Conservation (phyloP, 2,797 vertebrate genomes). For the Phoeniculus purpureus region DNA sequence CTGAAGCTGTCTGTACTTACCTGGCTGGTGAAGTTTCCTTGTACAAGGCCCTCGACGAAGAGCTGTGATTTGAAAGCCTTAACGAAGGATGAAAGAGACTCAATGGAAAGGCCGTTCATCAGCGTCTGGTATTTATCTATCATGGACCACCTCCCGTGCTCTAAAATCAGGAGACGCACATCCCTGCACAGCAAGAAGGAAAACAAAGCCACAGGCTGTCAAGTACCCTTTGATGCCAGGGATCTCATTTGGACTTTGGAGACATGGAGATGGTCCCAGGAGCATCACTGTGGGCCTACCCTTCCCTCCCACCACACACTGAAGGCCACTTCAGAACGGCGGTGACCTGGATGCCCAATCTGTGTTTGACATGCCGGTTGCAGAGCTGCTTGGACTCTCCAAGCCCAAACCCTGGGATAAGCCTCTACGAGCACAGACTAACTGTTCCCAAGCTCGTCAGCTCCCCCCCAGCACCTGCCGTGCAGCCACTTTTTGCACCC, state of each 20-base stretch:
- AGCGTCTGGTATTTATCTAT: slow-evolving; percentile 89
- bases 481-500: neutral
- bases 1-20: slow-evolving; percentile 74
- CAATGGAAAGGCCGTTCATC: slow-evolving; percentile 83
- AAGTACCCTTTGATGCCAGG: fast-evolving
- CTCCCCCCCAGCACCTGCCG: neutral
- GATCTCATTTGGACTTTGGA: neutral
- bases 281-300: fast-evolving
- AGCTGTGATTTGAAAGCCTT: slow-evolving; percentile 86
- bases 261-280: neutral
- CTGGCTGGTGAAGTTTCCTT: slow-evolving; percentile 90
- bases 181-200: slow-evolving; percentile 77
- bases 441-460: neutral
- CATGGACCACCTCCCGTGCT: slow-evolving; percentile 91
- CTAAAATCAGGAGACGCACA: slow-evolving; percentile 88
- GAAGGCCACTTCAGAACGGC: neutral
- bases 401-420: neutral
- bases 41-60: slow-evolving; percentile 89
- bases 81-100: slow-evolving; percentile 86
- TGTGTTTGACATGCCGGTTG: fast-evolving
- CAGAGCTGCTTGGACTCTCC: neutral
- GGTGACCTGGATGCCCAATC: fast-evolving
- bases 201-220: neutral
- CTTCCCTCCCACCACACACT: neutral
- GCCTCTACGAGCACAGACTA: neutral